These are phyloP conservation scores for Amphipyra tragopoginis DNA, from an alignment of 2,888 invertebrate species.

Conservation along the genomic window DNA sequence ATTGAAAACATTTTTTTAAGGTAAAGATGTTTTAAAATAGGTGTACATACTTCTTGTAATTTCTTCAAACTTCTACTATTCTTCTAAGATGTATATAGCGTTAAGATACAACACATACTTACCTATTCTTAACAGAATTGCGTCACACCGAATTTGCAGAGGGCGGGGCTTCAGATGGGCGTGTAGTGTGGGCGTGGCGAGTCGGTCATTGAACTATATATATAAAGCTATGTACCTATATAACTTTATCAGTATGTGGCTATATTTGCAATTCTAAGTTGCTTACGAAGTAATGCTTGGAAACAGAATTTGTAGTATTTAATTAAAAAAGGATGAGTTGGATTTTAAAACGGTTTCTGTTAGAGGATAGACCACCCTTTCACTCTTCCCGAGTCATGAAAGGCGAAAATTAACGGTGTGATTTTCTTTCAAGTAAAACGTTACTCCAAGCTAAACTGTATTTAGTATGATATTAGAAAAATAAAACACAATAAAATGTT, in stretches of 20 bases:
- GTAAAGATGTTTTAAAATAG: too few species aligned
- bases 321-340: conserved; percentile 27
- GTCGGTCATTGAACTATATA: conserved; percentile 74
- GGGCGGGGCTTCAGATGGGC: conserved; percentile 79
- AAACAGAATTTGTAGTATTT: conserved; percentile 22
- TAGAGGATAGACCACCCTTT: too few species aligned
- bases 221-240: conserved; percentile 63
- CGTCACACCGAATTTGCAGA: conserved; percentile 64
- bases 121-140: conserved; percentile 42
- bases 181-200: conserved; percentile 78
- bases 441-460: too few species aligned
- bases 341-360: background rate
- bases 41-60: too few species aligned
- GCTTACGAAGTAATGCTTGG: conserved; percentile 26
- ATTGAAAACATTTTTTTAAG: too few species aligned
- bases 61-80: conserved; percentile 2
- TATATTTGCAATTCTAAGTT: conserved; percentile 83
- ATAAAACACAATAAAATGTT: too few species aligned
- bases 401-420: too few species aligned
- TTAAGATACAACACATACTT: conserved; percentile 16
- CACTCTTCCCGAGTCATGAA: too few species aligned
- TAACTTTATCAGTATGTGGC: conserved; percentile 61
- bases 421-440: too few species aligned
- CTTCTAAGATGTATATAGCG: background rate
- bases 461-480: too few species aligned